Evolutionary conservation across 2,888 invertebrate species (phyloP).

Genomic region (Aplocera efformata): DNA sequence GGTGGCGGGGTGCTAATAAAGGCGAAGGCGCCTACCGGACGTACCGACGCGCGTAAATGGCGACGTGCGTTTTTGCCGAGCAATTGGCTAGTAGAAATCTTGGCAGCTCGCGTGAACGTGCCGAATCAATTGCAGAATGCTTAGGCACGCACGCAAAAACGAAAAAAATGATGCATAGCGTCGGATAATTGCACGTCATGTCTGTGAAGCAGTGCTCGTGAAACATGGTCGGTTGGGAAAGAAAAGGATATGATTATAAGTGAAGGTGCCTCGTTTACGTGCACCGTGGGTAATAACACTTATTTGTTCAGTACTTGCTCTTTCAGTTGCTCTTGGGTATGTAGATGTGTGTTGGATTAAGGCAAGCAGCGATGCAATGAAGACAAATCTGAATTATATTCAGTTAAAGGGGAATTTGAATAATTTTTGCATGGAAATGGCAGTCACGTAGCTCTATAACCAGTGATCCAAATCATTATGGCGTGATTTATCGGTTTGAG

Average conservation of each 20-base stretch:
- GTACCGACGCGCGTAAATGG: slow-evolving; percentile 46
- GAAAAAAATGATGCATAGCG: slow-evolving; percentile 47
- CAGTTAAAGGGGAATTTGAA: slow-evolving; percentile 9
- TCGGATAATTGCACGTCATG: slow-evolving; percentile 47
- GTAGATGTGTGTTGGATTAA: slow-evolving; percentile 5
- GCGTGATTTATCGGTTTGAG: too few species aligned
- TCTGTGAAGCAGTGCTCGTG: slow-evolving; percentile 18
- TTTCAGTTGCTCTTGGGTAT: slow-evolving; percentile 4
- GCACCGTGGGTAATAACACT: slow-evolving; percentile 1
- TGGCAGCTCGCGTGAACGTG: slow-evolving; percentile 42
- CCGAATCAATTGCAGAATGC: slow-evolving; percentile 46
- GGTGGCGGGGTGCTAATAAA: slow-evolving; percentile 41
- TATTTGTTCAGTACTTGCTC: neutral
- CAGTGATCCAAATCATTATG: neutral
- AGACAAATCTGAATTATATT: slow-evolving; percentile 20
- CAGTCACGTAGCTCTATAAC: neutral
- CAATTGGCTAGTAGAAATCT: slow-evolving; percentile 47
- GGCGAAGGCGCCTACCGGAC: slow-evolving; percentile 34
- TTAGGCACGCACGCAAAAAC: slow-evolving; percentile 38
- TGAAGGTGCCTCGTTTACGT: slow-evolving; percentile 9
- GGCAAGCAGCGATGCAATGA: slow-evolving; percentile 8
- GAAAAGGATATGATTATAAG: slow-evolving; percentile 13
- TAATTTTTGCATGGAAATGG: slow-evolving; percentile 4
- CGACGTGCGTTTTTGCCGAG: slow-evolving; percentile 46
- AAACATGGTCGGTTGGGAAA: slow-evolving; percentile 13